Base-by-base conservation (phyloP, 2,113 vertebrate species). In the Vidua macroura region DNA sequence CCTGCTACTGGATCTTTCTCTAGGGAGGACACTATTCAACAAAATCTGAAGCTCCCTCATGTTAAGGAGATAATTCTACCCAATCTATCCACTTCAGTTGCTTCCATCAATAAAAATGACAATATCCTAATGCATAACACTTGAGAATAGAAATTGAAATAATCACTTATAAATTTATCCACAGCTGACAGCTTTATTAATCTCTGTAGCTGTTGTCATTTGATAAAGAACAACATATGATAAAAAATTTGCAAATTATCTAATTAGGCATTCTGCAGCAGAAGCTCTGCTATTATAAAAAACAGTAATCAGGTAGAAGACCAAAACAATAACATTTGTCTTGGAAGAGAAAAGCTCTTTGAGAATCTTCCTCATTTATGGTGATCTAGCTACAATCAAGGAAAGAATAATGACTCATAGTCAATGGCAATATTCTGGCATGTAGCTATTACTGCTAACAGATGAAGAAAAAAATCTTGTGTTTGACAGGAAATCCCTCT, bases 101-200 rank as follows among this genome's bases (percentile, higher is more conserved):
- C 44, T 55, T 75, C 74, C 22, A 63, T 56, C 28, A 75, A 86
- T 91, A 94, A 95, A 95, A 91, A 76, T 78, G 33, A 59, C 56
- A 93, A 58, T 95, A 93, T 92, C 80, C 23, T 97, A 96, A 95
- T 96, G 90, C 66, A 63, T 72, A 85, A 86, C 88, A 86, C 79
- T 95, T 84, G 96, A 95, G 95, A 96, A 95, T 83, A 96, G 95
- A 95, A 95, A 90, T 63, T 79, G 68, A 96, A 97, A 96, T 92
- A 91, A 96, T 96, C 78, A 83, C 73, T 92, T 96, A 90, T 60
- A 35, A 96, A 97, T 98, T 95, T 97, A 96, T 94, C 69, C 63
- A 62, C 55, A 91, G 79, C 68, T 96, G 95, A 97, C 94, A 95
- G 95, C 91, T 97, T 98, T 97, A 97, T 97, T 97, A 97, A 97